Evolutionary conservation across 2,797 vertebrate genomes (phyloP).

Genomic region (Benthosema pterotum): DNA sequence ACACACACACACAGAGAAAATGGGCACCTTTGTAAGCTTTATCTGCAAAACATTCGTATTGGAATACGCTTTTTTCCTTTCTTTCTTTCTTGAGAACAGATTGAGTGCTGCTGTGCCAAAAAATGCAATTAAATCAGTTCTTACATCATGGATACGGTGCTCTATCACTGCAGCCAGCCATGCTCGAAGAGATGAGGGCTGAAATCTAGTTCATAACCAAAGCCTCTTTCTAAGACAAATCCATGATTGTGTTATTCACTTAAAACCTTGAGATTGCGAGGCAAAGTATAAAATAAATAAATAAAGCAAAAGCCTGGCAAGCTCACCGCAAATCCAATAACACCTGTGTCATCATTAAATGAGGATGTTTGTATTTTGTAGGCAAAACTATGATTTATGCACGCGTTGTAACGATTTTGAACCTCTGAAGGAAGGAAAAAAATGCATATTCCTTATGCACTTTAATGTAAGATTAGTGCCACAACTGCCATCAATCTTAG

Average conservation of each 20-base stretch:
- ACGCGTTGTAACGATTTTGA: slow-evolving; percentile 39
- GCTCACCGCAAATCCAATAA: slow-evolving; percentile 56
- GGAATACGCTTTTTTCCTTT: slow-evolving; percentile 34
- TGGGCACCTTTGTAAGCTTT: slow-evolving; percentile 13
- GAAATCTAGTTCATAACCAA: slow-evolving; percentile 12
- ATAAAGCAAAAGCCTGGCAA: slow-evolving; percentile 9
- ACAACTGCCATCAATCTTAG: slow-evolving; percentile 61
- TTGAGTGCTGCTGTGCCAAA: slow-evolving; percentile 24
- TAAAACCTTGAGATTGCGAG: slow-evolving; percentile 20
- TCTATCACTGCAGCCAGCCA: slow-evolving; percentile 15
- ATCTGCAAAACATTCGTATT: slow-evolving; percentile 24
- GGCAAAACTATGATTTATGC: slow-evolving; percentile 56
- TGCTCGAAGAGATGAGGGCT: slow-evolving; percentile 8
- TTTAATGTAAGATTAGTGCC: slow-evolving; percentile 68
- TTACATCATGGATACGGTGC: slow-evolving; percentile 49
- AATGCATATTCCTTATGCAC: slow-evolving; percentile 42
- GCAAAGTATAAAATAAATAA: background rate
- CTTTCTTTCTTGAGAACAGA: slow-evolving; percentile 20
- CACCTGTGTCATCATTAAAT: slow-evolving; percentile 51
- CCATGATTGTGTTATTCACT: slow-evolving; percentile 36
- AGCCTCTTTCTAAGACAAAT: slow-evolving; percentile 12
- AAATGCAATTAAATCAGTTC: slow-evolving; percentile 56
- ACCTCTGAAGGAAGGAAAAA: slow-evolving; percentile 35
- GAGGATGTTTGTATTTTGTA: slow-evolving; percentile 56
- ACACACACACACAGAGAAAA: background rate